These are phyloP conservation scores for Pogonomyrmex barbatus DNA, from an alignment of 1,140 invertebrate species.

Conservation along the genomic window DNA sequence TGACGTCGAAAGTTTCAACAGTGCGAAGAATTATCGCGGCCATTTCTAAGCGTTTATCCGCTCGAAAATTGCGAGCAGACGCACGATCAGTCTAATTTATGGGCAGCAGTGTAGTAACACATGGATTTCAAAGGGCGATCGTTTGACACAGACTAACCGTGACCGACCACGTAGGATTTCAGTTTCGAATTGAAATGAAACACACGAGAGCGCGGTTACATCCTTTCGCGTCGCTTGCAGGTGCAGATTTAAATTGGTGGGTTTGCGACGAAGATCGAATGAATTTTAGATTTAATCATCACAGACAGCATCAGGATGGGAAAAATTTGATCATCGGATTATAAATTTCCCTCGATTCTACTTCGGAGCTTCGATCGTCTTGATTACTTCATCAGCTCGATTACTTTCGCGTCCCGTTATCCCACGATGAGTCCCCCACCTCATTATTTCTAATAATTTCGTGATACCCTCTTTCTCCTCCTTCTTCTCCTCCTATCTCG, in stretches of 20 bases:
- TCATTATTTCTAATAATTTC: constrained; percentile 34
- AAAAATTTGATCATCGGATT: constrained; percentile 13
- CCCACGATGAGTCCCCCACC: too few species aligned
- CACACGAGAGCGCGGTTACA: constrained; percentile 7
- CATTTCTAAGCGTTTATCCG: constrained; percentile 43
- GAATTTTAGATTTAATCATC: constrained; percentile 36
- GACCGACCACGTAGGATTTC: constrained; percentile 1
- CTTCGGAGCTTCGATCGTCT: neutral
- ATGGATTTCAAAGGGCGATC: constrained; percentile 43
- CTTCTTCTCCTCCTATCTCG: neutral
- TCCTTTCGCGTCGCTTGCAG: constrained; percentile 50
- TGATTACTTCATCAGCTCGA: constrained; percentile 14
- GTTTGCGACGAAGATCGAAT: constrained; percentile 11
- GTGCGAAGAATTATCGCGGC: constrained; percentile 30
- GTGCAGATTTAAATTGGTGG: constrained; percentile 15
- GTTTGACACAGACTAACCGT: constrained; percentile 45
- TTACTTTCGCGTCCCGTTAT: neutral
- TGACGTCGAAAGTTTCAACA: constrained; percentile 10
- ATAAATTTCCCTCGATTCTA: neutral
- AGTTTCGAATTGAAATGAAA: constrained; percentile 47
- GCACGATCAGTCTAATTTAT: constrained; percentile 43
- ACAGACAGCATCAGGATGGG: neutral
- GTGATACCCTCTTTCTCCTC: neutral
- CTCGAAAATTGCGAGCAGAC: constrained; percentile 20
- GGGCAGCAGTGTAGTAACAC: constrained; percentile 23